Base-by-base conservation (phyloP, 1,140 invertebrate genomes). In the Bradysia coprophila region DNA sequence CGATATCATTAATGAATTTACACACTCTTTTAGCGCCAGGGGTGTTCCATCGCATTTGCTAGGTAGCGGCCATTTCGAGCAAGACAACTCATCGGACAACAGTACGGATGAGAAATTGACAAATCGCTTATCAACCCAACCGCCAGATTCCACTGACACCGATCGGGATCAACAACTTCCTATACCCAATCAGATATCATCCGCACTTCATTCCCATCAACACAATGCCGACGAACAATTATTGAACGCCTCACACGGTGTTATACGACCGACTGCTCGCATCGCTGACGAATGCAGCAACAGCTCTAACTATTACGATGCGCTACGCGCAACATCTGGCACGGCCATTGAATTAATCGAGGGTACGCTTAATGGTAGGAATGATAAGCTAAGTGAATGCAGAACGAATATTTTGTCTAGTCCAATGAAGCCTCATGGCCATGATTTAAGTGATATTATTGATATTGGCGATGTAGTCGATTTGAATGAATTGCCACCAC, bases 401-500 rank as follows among this genome's bases (percentile, higher is more conserved):
- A 10, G 15, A 9, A 16, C 22, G 13, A 13, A 21, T 22, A 23
- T 39, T 13, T 5, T 13, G 2, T 13, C 10, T 11, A 39, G 15
- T 39, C 18, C 8, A 20, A 20, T 10, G 9, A 38, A 38, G 9
- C 19, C 6, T 20, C 9, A 19, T 8, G 16, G 16, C 10, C 9
- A 8, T 4, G 20, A 38, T 21, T 6, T 11, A 16, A 36, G 9
- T 36, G 6, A 6, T 16, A 15, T 6, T 36, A 9, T 6, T 36
- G 37, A 38, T 21, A 15, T n/a, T 5, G 33, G 15, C 6, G 33
- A 36, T 36, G 36, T 20, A 15, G 18, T 20, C 21, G 36, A 38
- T 19, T 16, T 3, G 6, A 13, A 38, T 38, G 50, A 55, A 40
- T 58, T 59, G 40, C 54, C 51, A n/a, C 55, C 57, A 16, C 57